Percentiles rank a stretch among this genome's conserved stretches.
Conservation (phyloP, 2,113 vertebrate genomes). For the Eretmochelys imbricata region DNA sequence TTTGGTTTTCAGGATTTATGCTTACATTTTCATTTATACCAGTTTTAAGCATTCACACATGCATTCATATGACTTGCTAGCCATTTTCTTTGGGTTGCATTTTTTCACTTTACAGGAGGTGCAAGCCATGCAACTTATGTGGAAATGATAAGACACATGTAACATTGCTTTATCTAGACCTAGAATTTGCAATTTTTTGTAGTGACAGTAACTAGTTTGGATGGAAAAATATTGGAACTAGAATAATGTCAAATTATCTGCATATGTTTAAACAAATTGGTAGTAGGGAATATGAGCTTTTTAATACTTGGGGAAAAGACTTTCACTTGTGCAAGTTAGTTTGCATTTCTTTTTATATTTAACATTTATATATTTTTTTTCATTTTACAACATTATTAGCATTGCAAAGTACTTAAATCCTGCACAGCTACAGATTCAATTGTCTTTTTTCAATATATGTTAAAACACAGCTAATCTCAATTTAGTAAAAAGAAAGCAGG, state of each 20-base stretch:
- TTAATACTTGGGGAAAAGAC: background rate
- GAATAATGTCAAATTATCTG: background rate
- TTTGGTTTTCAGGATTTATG: background rate
- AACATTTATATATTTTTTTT: background rate
- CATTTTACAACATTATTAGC: background rate
- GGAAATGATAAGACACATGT: background rate
- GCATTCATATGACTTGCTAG: fast-evolving
- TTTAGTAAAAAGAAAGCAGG: background rate
- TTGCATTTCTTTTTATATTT: background rate
- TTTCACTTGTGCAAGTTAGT: background rate
- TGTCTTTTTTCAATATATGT: background rate
- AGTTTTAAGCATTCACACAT: background rate
- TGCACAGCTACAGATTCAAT: background rate
- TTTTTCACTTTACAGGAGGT: background rate
- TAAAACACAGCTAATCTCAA: background rate
- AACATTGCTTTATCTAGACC: background rate
- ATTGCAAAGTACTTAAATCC: background rate
- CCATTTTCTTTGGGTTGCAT: background rate
- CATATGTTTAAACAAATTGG: background rate
- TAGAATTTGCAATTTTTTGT: background rate
- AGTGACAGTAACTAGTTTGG: background rate
- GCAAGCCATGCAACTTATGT: background rate
- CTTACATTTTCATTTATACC: fast-evolving
- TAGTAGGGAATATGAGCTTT: fast-evolving
- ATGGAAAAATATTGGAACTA: background rate